A percentile compares a stretch with the other conserved stretches of the same genome.
Evolutionary conservation across 2,888 invertebrate species (phyloP).

Genomic region (Leucozona laternaria): DNA sequence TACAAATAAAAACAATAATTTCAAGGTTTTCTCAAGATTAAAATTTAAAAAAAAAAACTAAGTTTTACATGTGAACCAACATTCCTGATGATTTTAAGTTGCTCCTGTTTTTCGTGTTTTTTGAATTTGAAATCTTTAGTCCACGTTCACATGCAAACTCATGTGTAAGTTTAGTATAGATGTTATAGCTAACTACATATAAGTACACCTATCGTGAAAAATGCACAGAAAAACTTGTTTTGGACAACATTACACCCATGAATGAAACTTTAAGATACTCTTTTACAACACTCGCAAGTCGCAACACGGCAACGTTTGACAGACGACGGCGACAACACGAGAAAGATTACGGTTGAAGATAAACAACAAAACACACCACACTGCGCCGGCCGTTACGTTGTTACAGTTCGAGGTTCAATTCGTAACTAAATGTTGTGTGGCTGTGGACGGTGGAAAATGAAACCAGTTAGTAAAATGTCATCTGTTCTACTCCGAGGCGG

Average conservation of each 20-base stretch:
- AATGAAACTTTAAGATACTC: conserved; percentile 64
- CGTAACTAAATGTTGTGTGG: conserved; percentile 38
- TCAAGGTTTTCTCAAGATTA: conserved; percentile 36
- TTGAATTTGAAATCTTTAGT: conserved; percentile 12
- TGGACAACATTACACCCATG: conserved; percentile 63
- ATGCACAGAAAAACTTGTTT: conserved; percentile 68
- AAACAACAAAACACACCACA: conserved; percentile 24
- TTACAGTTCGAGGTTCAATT: conserved; percentile 67
- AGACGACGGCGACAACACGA: conserved; percentile 54
- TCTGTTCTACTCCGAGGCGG: conserved; percentile 36
- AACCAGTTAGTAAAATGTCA: conserved; percentile 53
- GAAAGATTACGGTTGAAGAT: conserved; percentile 46
- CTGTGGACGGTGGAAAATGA: conserved; percentile 40
- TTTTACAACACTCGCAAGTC: conserved; percentile 37
- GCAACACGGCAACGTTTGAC: conserved; percentile 25
- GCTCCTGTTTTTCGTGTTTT: conserved; percentile 66
- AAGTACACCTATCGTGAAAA: conserved; percentile 49
- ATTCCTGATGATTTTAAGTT: conserved; percentile 45
- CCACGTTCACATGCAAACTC: conserved; percentile 45
- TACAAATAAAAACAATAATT: not conserved
- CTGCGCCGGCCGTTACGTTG: conserved; percentile 46
- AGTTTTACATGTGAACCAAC: conserved; percentile 26
- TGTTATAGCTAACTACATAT: not conserved
- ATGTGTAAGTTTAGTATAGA: conserved; percentile 30
- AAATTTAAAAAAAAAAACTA: conserved; percentile 26